Evolutionary conservation across 2,797 vertebrate species (phyloP).

Genomic region (Cichlasoma orientale): DNA sequence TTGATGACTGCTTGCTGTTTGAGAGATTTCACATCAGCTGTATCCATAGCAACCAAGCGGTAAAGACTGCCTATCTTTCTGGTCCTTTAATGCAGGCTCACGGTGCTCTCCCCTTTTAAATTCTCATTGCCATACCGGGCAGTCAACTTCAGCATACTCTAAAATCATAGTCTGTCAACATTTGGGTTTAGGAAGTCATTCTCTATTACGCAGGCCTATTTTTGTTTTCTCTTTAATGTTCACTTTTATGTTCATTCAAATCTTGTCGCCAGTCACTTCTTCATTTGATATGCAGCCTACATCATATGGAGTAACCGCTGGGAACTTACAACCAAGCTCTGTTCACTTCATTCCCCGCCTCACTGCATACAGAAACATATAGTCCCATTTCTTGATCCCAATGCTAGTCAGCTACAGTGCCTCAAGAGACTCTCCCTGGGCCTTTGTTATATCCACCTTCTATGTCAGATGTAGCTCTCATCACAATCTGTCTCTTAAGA

Average conservation of each 20-base stretch:
- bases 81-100: constrained; percentile 20
- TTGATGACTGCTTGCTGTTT: constrained; percentile 9
- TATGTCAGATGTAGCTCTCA: constrained; percentile 39
- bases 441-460: constrained; percentile 38
- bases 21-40: constrained; percentile 2
- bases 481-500: constrained; percentile 57
- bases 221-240: neutral
- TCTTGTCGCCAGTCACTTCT: neutral
- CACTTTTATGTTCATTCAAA: neutral
- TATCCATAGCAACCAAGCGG: constrained; percentile 37
- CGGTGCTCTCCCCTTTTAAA: constrained; percentile 8
- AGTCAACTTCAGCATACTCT: neutral
- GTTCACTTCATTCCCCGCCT: neutral
- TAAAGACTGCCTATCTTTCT: constrained; percentile 6
- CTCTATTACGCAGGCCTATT: neutral
- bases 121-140: constrained; percentile 15
- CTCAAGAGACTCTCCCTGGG: constrained; percentile 22
- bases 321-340: neutral
- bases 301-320: neutral
- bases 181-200: neutral
- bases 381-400: neutral
- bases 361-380: neutral
- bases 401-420: constrained; percentile 20
- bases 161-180: constrained; percentile 14
- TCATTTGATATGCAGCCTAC: neutral